A percentile compares a stretch with the other conserved stretches of the same genome.
These are phyloP conservation scores for Neuroterus valhalla DNA, from an alignment of 1,140 invertebrate species.

Conservation along the genomic window DNA sequence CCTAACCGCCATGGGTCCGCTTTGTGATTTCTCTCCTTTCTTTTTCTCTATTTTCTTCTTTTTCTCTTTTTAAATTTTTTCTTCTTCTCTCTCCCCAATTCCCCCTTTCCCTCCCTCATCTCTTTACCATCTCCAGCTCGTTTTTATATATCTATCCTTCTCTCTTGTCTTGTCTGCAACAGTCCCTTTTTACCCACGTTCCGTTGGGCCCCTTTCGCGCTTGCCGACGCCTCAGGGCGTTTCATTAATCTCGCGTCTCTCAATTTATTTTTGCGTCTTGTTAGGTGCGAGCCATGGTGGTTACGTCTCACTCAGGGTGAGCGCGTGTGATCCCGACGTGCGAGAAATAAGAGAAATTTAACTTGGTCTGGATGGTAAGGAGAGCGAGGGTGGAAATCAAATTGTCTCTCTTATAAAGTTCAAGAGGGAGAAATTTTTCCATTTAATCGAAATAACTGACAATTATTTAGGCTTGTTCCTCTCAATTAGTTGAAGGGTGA, in stretches of 20 bases:
- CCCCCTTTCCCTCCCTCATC: slow-evolving; percentile 42
- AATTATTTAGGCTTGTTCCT: background rate
- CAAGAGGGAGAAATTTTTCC: background rate
- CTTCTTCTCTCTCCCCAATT: slow-evolving; percentile 47
- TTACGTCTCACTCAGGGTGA: slow-evolving; percentile 65
- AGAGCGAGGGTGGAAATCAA: background rate
- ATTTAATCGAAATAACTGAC: background rate
- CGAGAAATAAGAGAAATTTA: slow-evolving; percentile 35
- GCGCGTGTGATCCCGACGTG: slow-evolving; percentile 54
- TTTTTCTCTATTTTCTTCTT: slow-evolving; percentile 50
- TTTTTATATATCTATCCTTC: slow-evolving; percentile 44
- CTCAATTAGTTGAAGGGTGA: too few species aligned
- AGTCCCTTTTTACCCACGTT: slow-evolving; percentile 63
- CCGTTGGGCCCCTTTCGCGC: slow-evolving; percentile 62
- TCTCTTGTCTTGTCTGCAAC: slow-evolving; percentile 47
- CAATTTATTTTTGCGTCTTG: slow-evolving; percentile 75
- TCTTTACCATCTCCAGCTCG: slow-evolving; percentile 42
- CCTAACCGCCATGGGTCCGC: slow-evolving; percentile 4
- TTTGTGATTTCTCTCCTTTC: slow-evolving; percentile 39
- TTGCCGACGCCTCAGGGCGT: slow-evolving; percentile 68
- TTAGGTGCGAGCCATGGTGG: slow-evolving; percentile 63
- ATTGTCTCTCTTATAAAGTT: slow-evolving; percentile 6
- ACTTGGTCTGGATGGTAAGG: slow-evolving; percentile 5
- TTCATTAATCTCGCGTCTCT: slow-evolving; percentile 75
- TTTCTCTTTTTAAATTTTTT: slow-evolving; percentile 46